Conservation (phyloP, 2,888 invertebrate genomes). For the Brachycybe producta region DNA sequence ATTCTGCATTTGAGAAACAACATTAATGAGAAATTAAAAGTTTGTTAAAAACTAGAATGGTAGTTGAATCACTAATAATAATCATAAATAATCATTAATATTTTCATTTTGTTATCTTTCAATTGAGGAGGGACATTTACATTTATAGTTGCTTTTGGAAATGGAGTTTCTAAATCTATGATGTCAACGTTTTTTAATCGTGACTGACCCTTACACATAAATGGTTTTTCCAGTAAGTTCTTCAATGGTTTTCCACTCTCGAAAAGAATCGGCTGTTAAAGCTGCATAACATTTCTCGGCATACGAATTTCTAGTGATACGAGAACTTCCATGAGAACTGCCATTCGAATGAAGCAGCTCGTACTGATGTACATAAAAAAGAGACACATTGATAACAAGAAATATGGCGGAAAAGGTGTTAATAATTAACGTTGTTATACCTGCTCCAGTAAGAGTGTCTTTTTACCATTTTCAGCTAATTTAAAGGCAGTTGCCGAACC, state of each 20-base stretch:
- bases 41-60: too few relatives aligned
- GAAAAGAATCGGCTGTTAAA: not conserved
- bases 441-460: conserved; percentile 32
- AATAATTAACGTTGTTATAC: too few relatives aligned
- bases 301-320: not conserved
- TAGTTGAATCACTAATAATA: too few relatives aligned
- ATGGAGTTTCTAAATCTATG: too few relatives aligned
- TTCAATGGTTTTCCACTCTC: conserved; percentile 1
- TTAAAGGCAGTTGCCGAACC: conserved; percentile 32
- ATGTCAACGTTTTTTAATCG: too few relatives aligned
- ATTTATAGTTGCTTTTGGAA: too few relatives aligned
- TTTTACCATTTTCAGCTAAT: conserved; percentile 27
- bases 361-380: conserved; percentile 6
- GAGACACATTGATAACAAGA: too few relatives aligned
- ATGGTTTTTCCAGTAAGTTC: not conserved
- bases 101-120: not conserved
- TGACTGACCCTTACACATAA: conserved; percentile 4
- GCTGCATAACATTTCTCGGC: not conserved
- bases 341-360: not conserved
- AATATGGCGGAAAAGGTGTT: not conserved
- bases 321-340: conserved; percentile 3
- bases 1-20: too few relatives aligned
- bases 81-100: not conserved
- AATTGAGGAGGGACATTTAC: too few relatives aligned
- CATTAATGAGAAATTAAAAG: too few relatives aligned